phyloP scores from a whole-genome alignment of 1,140 invertebrate species.

The Micrasema minimum region DNA sequence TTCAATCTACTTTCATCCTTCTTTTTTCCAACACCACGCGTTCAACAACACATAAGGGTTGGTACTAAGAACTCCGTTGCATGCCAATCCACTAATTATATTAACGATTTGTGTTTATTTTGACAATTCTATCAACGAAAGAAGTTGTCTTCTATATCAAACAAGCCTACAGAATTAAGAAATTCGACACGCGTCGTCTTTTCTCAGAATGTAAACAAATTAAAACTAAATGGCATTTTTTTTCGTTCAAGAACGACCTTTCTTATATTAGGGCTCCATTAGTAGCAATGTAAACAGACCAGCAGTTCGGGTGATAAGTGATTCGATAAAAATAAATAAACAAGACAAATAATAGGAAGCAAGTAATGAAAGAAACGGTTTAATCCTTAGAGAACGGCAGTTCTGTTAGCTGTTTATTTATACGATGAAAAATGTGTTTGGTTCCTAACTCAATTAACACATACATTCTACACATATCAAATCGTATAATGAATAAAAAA shows the following conservation, averaged over 20 bases:
- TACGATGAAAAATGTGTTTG: no score
- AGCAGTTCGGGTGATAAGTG: slow-evolving; percentile 27
- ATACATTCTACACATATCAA: no score
- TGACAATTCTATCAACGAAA: not conserved
- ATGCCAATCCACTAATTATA: no score
- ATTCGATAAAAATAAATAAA: slow-evolving; percentile 34
- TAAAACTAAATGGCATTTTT: slow-evolving; percentile 26
- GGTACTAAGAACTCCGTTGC: no score
- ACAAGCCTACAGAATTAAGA: not conserved
- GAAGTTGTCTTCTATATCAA: not conserved
- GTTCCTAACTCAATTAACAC: no score
- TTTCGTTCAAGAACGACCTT: slow-evolving; percentile 27
- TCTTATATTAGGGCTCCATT: slow-evolving; percentile 34
- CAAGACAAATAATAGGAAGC: slow-evolving; percentile 32
- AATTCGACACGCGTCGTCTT: slow-evolving; percentile 2
- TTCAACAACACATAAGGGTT: no score
- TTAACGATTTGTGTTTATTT: no score
- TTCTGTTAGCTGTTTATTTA: slow-evolving; percentile 14
- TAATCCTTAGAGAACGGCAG: not conserved
- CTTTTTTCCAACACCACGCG: no score
- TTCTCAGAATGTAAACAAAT: slow-evolving; percentile 18
- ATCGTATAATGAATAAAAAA: no score
- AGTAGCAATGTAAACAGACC: slow-evolving; percentile 19
- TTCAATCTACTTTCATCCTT: no score
- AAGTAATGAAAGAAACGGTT: slow-evolving; percentile 22